Percentiles rank a stretch among this genome's conserved stretches.
phyloP scores from a whole-genome alignment of 2,888 invertebrate species.

The Eupithecia insigniata region DNA sequence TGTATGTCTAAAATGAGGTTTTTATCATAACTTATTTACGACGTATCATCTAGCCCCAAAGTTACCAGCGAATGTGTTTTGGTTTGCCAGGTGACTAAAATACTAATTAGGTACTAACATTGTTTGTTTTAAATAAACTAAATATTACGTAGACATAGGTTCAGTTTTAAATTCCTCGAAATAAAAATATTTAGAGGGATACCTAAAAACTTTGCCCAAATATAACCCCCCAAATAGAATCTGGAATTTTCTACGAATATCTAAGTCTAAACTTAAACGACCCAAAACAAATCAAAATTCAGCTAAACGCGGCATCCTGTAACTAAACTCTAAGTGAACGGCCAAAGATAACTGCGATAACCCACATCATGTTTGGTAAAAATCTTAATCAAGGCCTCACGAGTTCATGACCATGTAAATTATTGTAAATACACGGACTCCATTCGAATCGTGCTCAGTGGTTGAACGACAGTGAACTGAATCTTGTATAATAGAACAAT shows the following conservation, averaged over 20 bases:
- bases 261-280: background rate
- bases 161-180: too few relatives aligned
- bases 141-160: too few relatives aligned
- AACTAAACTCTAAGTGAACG: constrained; percentile 37
- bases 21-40: background rate
- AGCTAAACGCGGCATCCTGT: constrained; percentile 5
- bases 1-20: too few relatives aligned
- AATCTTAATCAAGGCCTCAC: constrained; percentile 52
- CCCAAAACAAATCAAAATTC: background rate
- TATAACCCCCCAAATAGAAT: background rate
- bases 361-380: constrained; percentile 46
- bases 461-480: constrained; percentile 38
- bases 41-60: background rate
- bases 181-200: too few relatives aligned
- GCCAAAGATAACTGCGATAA: constrained; percentile 56
- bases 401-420: constrained; percentile 27
- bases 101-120: background rate
- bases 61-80: background rate
- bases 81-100: background rate
- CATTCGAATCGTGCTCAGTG: constrained; percentile 49
- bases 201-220: too few relatives aligned
- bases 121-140: background rate
- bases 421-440: constrained; percentile 25
- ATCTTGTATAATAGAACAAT: background rate
- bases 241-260: background rate